Base-by-base conservation (phyloP, 1,140 invertebrate species). In the Zaprionus capensis region DNA sequence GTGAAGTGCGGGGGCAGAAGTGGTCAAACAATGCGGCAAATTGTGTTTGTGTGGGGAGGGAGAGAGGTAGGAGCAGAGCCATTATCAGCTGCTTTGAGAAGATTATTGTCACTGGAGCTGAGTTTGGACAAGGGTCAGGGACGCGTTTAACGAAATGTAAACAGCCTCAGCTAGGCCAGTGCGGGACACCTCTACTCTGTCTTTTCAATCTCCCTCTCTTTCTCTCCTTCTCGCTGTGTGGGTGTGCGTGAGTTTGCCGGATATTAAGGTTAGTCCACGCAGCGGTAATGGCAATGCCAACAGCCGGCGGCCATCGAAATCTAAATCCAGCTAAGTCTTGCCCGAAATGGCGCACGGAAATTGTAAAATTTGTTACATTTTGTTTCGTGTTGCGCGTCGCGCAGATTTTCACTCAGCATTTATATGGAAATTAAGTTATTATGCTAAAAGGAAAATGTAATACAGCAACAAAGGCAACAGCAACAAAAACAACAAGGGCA, bases 311-410 rank as follows among this genome's bases (percentile, higher is more conserved):
- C 74, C 72, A 63, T 71, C 41, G 36, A 65, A 58, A 72, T 78
- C 34, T 68, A 76, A 71, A 69, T 69, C 61, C 62, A 71, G 72
- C 68, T 38, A 61, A 71, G 66, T 64, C 66, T 56, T 65, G 49
- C 5, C 34, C 24, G 28, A 75, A 86, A 82, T 73, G 79, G 71
- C 76, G 71, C 73, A 67, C 78, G 84, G 85, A 87, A 87, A 88
- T 87, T 88, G 81, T 88, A 79, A 76, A 84, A 87, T 87, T 87
- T 87, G 83, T 88, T 78, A 77, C 73, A 78, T 83, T 88, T 87
- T 81, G 57, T 49, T 61, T 55, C 4, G 57, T 76, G 70, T 67
- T 73, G 38, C 69, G n/a, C 57, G 57, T 24, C 41, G 44, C 46
- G 63, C 41, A 70, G 67, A 80, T 74, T 80, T 77, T 64, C 62